Percentiles rank a stretch among this genome's conserved stretches.
Conservation (phyloP, 1,140 invertebrate genomes). For the Hylyphantes graminicola region DNA sequence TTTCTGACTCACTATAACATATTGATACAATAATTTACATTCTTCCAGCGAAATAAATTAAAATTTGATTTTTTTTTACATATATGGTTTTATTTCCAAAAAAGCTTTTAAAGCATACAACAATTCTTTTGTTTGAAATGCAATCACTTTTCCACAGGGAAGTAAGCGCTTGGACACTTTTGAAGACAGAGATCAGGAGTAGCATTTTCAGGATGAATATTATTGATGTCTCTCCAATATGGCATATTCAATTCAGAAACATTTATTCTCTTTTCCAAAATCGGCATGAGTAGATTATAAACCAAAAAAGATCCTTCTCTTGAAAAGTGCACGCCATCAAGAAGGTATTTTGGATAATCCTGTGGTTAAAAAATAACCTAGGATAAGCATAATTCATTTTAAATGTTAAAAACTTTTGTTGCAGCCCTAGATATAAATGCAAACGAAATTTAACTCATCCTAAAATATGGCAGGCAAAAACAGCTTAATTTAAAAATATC, state of each 20-base stretch:
- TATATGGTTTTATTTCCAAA: no score
- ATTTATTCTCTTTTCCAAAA: conserved; percentile 40
- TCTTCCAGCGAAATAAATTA: no score
- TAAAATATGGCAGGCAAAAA: no score
- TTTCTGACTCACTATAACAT: no score
- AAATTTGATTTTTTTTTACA: no score
- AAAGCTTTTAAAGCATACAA: no score
- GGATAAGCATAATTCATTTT: no score
- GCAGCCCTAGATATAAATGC: no score
- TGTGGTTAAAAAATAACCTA: background rate
- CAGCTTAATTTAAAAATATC: no score
- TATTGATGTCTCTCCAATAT: conserved; percentile 40
- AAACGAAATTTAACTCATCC: no score
- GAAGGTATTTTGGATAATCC: conserved; percentile 42
- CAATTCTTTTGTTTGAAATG: background rate
- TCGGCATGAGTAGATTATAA: conserved; percentile 42
- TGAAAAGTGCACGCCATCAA: conserved; percentile 62
- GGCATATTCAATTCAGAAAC: conserved; percentile 25
- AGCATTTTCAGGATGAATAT: conserved; percentile 13
- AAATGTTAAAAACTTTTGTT: background rate
- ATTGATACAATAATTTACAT: no score
- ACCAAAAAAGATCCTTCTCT: conserved; percentile 50
- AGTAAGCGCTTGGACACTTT: background rate
- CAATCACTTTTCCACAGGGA: background rate
- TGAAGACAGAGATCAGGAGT: background rate